Evolutionary conservation across 2,888 invertebrate genomes (phyloP).

Genomic region (Plagodis dolabraria): DNA sequence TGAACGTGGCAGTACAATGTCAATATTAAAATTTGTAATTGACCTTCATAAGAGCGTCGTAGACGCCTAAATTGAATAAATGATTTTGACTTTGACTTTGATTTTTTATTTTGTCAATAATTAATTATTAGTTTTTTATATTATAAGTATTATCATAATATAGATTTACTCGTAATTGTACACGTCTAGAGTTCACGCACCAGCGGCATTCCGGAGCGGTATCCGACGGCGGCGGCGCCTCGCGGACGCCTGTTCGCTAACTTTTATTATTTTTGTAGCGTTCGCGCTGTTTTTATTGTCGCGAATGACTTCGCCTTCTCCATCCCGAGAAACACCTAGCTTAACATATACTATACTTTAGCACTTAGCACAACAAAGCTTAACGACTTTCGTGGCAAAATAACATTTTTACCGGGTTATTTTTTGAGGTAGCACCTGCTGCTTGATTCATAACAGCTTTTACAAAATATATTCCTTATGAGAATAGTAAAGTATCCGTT

Average conservation of each 20-base stretch:
- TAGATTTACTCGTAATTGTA: neutral
- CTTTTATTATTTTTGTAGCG: constrained; percentile 78
- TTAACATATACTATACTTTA: constrained; percentile 33
- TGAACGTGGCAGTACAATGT: too few relatives aligned
- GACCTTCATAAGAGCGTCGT: too few relatives aligned
- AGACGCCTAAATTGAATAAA: too few relatives aligned
- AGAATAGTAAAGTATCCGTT: too few relatives aligned
- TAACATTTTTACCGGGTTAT: constrained; percentile 19
- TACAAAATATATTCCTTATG: too few relatives aligned
- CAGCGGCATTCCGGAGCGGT: constrained; percentile 42
- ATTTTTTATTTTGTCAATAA: too few relatives aligned
- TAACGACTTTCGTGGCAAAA: constrained; percentile 31
- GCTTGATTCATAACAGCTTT: too few relatives aligned
- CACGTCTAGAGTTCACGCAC: constrained; percentile 9
- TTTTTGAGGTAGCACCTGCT: constrained; percentile 1
- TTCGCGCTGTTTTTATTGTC: constrained; percentile 69
- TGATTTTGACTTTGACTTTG: too few relatives aligned
- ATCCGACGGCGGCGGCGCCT: constrained; percentile 53
- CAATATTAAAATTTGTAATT: too few relatives aligned
- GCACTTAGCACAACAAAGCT: constrained; percentile 35
- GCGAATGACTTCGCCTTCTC: constrained; percentile 59
- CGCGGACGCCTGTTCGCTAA: constrained; percentile 65
- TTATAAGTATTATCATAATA: too few relatives aligned
- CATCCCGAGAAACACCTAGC: constrained; percentile 49
- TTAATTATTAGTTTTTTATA: too few relatives aligned